Evolutionary conservation across 2,113 vertebrate species (phyloP).

Genomic region (Sphyrna mokarran): DNA sequence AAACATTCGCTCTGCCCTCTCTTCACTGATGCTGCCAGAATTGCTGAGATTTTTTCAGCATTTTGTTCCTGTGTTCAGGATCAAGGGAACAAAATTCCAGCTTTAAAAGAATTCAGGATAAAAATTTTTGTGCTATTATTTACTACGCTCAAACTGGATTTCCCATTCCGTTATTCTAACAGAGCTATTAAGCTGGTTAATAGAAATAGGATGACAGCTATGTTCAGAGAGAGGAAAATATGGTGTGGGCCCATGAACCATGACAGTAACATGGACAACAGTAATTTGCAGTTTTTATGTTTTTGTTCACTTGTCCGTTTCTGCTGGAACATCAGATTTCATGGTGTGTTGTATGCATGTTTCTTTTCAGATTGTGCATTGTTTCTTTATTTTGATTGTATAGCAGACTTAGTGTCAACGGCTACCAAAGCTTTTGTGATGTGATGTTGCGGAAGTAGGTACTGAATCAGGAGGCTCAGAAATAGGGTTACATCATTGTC

Average conservation of each 20-base stretch:
- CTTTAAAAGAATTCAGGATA: neutral
- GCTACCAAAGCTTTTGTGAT: neutral
- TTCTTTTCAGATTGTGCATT: neutral
- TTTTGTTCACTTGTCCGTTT: neutral
- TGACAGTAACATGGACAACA: neutral
- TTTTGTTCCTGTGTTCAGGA: neutral
- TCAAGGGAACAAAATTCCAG: neutral
- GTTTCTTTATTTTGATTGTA: neutral
- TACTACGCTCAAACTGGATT: neutral
- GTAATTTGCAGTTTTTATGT: neutral
- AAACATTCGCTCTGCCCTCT: too few relatives aligned
- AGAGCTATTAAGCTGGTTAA: neutral
- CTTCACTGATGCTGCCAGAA: too few relatives aligned
- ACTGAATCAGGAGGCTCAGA: constrained; percentile 41
- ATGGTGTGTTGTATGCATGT: neutral
- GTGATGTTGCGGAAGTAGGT: constrained; percentile 42
- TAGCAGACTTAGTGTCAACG: neutral
- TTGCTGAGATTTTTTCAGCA: too few relatives aligned
- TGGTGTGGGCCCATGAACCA: neutral
- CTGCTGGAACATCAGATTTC: neutral
- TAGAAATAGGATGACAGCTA: neutral
- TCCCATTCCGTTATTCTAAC: neutral
- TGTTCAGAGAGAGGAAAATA: neutral
- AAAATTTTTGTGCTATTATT: neutral
- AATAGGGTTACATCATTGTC: neutral